Evolutionary conservation across 2,113 vertebrate species (phyloP).

Genomic region (Illadopsis cleaveri): DNA sequence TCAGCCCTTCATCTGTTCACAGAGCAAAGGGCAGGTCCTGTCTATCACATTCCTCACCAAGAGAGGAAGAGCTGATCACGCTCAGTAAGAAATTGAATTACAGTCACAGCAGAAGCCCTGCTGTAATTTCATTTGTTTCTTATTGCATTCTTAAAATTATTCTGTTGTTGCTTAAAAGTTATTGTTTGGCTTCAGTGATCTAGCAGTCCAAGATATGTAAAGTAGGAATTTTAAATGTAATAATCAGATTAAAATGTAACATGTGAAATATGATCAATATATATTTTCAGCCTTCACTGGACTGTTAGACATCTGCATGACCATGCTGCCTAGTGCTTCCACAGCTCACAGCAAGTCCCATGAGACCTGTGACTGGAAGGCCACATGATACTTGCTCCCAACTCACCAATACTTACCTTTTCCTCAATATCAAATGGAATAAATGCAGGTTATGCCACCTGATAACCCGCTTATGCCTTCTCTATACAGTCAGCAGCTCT

Average conservation of each 20-base stretch:
- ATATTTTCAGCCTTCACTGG: not conserved
- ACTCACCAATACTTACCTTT: not conserved
- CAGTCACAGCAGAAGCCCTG: not conserved
- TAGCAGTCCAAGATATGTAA: not conserved
- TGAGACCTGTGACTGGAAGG: not conserved
- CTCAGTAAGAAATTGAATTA: not conserved
- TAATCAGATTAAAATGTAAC: not conserved
- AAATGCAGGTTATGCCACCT: not conserved
- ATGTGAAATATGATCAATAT: not conserved
- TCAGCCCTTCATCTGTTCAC: not conserved
- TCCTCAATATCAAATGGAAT: not conserved
- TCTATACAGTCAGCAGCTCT: not conserved
- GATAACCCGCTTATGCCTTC: not conserved
- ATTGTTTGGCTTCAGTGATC: not conserved
- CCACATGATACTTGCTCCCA: not conserved
- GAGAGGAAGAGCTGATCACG: not conserved
- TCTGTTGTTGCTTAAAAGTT: not conserved
- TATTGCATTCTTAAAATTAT: not conserved
- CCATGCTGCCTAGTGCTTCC: not conserved
- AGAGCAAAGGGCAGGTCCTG: not conserved
- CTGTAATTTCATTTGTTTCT: not conserved
- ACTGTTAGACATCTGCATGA: not conserved
- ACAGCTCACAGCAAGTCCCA: not conserved
- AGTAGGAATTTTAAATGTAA: not conserved
- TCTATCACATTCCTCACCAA: accelerated